Conservation (phyloP, 35 echinoderm and acorn worm species). For the Apostichopus japonicus region DNA sequence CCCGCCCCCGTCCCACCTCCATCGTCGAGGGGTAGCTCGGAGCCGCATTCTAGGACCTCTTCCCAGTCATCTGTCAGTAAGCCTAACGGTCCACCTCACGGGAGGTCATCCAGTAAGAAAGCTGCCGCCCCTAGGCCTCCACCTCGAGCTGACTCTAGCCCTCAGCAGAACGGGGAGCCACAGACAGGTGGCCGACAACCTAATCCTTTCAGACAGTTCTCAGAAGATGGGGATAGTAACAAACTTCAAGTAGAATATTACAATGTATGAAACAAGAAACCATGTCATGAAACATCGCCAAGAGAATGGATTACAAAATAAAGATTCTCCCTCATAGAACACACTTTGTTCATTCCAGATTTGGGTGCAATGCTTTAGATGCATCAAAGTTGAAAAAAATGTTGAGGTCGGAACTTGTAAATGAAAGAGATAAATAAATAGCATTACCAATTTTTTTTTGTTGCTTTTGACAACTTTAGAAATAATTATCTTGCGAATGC, state of each 20-base stretch:
- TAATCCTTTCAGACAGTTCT: conserved; percentile 78
- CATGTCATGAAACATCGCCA: neutral
- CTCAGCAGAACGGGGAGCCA: neutral
- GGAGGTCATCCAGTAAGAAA: neutral
- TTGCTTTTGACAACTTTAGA: too few relatives aligned
- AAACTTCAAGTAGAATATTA: conserved; percentile 46
- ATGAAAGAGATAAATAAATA: too few relatives aligned
- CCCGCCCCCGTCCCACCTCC: conserved; percentile 28
- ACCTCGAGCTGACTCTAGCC: conserved; percentile 2
- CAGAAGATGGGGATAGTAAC: conserved; percentile 56
- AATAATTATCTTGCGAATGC: neutral
- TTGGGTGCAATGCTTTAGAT: too few relatives aligned
- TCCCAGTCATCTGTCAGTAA: neutral
- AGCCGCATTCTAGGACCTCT: neutral
- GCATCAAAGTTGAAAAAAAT: too few relatives aligned
- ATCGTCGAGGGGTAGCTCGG: neutral
- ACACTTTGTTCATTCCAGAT: too few relatives aligned
- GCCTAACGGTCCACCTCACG: conserved; percentile 15
- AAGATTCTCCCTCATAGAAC: too few relatives aligned
- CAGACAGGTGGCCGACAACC: conserved; percentile 48
- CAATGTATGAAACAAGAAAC: conserved; percentile 17
- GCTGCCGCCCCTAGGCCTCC: neutral
- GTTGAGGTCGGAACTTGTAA: too few relatives aligned
- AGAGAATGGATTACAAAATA: too few relatives aligned
- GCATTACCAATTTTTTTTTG: too few relatives aligned